These are phyloP conservation scores for Capitulum mitella DNA, from an alignment of 2,888 invertebrate species.

Conservation along the genomic window DNA sequence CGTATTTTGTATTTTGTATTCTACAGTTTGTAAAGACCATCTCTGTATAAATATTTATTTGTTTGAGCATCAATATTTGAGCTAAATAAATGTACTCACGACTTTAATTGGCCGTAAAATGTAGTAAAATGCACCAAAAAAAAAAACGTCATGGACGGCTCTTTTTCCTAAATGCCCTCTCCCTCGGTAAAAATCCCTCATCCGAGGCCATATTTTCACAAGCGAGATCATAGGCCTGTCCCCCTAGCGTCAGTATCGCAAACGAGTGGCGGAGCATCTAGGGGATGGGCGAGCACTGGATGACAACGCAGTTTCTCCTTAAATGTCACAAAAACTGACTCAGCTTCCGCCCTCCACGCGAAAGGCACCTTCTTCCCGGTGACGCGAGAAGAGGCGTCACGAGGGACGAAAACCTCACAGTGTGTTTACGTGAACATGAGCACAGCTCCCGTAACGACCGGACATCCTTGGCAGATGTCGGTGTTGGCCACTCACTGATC, in stretches of 20 bases:
- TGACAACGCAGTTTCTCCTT: neutral
- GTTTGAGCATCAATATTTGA: no score
- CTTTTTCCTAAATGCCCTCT: neutral
- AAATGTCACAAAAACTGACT: neutral
- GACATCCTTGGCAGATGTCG: neutral
- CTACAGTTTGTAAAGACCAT: no score
- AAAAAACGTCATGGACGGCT: neutral
- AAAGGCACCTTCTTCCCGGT: neutral
- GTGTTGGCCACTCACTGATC: neutral
- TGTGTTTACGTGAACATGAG: neutral
- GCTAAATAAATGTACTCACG: no score
- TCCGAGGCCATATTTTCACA: no score
- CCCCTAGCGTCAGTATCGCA: neutral
- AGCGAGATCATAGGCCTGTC: no score
- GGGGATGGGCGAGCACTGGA: neutral
- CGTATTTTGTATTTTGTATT: no score
- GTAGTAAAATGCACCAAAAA: no score
- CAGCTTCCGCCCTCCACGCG: neutral
- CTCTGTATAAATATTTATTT: no score
- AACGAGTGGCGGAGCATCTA: neutral
- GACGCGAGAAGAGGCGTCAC: neutral
- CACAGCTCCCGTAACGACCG: neutral
- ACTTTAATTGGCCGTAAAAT: no score
- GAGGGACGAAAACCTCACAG: neutral
- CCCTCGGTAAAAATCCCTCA: neutral